Evolutionary conservation across 2,888 invertebrate species (phyloP).

Genomic region (Monopis laevigella): DNA sequence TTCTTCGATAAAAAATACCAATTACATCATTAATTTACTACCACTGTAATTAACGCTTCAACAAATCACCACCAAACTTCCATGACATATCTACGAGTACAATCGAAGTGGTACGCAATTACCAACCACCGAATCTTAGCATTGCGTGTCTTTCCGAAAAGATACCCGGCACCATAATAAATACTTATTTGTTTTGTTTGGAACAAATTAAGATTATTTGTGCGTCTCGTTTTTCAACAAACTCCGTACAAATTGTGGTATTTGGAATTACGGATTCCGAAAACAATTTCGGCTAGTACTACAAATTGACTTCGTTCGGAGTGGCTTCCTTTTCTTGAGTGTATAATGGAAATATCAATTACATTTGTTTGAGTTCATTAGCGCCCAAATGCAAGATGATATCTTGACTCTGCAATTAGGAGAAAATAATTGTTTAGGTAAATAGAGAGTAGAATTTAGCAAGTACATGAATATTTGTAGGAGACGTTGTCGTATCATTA

Average conservation of each 20-base stretch:
- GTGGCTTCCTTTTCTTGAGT: conserved; percentile 20
- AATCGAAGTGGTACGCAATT: conserved; percentile 18
- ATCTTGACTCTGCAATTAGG: conserved; percentile 49
- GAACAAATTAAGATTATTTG: conserved; percentile 12
- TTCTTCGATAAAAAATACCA: conserved; percentile 30
- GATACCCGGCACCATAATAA: conserved; percentile 12
- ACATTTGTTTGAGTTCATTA: conserved; percentile 55
- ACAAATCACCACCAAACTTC: conserved; percentile 39
- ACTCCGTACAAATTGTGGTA: conserved; percentile 12
- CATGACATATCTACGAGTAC: conserved; percentile 30
- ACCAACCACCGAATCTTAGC: conserved; percentile 2
- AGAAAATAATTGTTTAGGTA: conserved; percentile 55
- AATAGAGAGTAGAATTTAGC: conserved; percentile 4
- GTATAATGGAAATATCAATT: conserved; percentile 52
- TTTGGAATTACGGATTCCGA: too few relatives aligned
- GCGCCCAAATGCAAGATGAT: conserved; percentile 41
- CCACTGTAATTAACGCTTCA: conserved; percentile 51
- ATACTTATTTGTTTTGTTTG: conserved; percentile 13
- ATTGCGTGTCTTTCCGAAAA: conserved; percentile 6
- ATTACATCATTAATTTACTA: conserved; percentile 46
- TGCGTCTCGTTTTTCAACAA: conserved; percentile 9
- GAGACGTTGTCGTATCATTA: conserved; percentile 38
- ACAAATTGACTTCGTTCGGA: conserved; percentile 26
- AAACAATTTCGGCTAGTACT: conserved; percentile 39
- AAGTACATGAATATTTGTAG: conserved; percentile 34